phyloP scores from a whole-genome alignment of 2,888 invertebrate species.

The Dendrolimus houi region DNA sequence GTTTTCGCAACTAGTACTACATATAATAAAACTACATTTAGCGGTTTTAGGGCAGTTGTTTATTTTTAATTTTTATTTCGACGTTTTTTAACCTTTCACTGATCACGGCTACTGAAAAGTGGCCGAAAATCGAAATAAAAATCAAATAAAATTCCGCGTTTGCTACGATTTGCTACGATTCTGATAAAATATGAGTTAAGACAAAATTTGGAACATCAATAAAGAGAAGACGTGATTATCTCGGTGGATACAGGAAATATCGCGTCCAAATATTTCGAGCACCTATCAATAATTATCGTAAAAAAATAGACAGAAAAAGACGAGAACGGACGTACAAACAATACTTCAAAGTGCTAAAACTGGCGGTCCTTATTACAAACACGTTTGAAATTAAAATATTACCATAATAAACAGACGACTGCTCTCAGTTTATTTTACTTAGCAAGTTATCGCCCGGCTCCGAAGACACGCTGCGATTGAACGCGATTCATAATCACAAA shows the following conservation, averaged over 20 bases:
- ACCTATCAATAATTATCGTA: not conserved
- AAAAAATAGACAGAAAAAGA: not conserved
- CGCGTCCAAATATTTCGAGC: not conserved
- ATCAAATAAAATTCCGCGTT: too few relatives aligned
- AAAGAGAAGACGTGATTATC: too few relatives aligned
- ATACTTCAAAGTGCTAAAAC: slow-evolving; percentile 47
- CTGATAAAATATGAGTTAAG: too few relatives aligned
- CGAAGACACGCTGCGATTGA: slow-evolving; percentile 37
- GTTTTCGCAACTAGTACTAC: too few relatives aligned
- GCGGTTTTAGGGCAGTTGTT: too few relatives aligned
- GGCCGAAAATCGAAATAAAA: too few relatives aligned
- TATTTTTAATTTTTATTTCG: too few relatives aligned
- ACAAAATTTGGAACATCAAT: too few relatives aligned
- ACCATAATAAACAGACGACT: slow-evolving; percentile 55
- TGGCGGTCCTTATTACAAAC: slow-evolving; percentile 41
- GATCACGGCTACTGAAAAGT: too few relatives aligned
- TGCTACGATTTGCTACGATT: too few relatives aligned
- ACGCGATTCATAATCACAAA: slow-evolving; percentile 19
- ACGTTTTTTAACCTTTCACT: too few relatives aligned
- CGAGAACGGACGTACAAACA: slow-evolving; percentile 13
- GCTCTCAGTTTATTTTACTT: slow-evolving; percentile 41
- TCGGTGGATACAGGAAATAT: slow-evolving; percentile 4
- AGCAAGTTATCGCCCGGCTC: slow-evolving; percentile 37
- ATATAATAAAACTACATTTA: too few relatives aligned
- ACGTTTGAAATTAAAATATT: slow-evolving; percentile 60